Conservation (phyloP, 2,113 vertebrate species). For the Toxostoma redivivum region DNA sequence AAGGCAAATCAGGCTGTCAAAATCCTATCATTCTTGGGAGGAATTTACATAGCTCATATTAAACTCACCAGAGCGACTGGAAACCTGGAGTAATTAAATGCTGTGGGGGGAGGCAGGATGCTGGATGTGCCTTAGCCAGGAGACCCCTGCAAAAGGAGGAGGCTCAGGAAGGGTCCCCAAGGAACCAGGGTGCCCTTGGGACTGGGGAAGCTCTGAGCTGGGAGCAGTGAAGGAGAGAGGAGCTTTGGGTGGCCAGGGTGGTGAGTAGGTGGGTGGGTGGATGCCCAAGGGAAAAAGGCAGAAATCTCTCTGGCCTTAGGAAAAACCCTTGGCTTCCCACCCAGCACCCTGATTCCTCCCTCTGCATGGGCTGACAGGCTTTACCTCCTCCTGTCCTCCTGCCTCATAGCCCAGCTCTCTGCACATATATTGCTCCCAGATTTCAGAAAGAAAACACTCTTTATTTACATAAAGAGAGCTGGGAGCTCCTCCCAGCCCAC, state of each 20-base stretch:
- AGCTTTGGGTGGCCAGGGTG: not conserved
- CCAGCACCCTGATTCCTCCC: not conserved
- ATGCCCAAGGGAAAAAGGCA: not conserved
- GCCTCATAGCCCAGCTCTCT: not conserved
- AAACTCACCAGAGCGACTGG: conserved; percentile 51
- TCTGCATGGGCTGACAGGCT: rapidly evolving
- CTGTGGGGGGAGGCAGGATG: not conserved
- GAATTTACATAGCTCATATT: conserved; percentile 66
- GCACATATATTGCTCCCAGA: not conserved
- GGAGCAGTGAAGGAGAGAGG: not conserved
- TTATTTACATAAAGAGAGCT: not conserved
- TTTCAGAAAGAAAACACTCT: not conserved
- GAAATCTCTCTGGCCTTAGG: not conserved
- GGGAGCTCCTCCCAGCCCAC: not conserved
- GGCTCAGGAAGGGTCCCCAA: not conserved
- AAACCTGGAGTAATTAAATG: conserved; percentile 64
- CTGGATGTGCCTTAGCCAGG: not conserved
- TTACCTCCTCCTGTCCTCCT: not conserved
- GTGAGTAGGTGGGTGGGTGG: not conserved
- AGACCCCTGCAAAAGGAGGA: not conserved
- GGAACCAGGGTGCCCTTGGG: rapidly evolving
- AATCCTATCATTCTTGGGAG: conserved; percentile 56
- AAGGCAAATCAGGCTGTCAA: conserved; percentile 68
- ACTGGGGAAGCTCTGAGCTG: not conserved
- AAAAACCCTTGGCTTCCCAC: not conserved